Base-by-base conservation (phyloP, 2,113 vertebrate species). In the Marcusenius ussheri region DNA sequence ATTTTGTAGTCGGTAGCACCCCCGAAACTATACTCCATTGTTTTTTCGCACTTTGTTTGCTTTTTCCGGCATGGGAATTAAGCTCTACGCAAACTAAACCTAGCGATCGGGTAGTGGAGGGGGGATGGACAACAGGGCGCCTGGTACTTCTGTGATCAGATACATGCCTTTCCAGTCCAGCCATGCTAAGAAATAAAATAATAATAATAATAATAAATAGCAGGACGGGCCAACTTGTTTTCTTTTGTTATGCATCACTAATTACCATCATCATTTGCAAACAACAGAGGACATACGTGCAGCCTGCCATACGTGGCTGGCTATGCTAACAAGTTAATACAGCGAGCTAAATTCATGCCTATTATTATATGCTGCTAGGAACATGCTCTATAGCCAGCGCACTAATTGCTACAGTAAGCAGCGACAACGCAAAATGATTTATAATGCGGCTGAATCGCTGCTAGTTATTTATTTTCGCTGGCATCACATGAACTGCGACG, bases 371-470 rank as follows among this genome's bases (percentile, higher is more conserved):
- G 90, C 91, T 90, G 91, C 93, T 92, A 92, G 91, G 92, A 93
- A 92, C 92, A 91, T 88, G 93, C 93, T 93, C 92, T 91, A 91
- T 92, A 91, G 93, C 91, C 88, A 90, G 91, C 90, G 90, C 93
- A 92, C 93, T 93, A 94, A 93, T 94, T 92, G 92, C 92, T 92
- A 92, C 92, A 92, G 91, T 94, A 93, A 94, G 92, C 92, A 91
- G 92, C 92, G 93, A 92, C 92, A 92, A 91, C 90, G 83, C 90
- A 91, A 93, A 70, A 92, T 93, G 92, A 94, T 93, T 92, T 93
- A 94, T 91, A 94, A 92, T 90, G 91, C 89, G 91, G 92, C 84
- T 90, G 92, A 92, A 93, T 93, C 89, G 93, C 92, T 92, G 91
- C 91, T 91, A 92, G 91, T 94, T 93, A 92, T 94, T 93, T 94